These are phyloP conservation scores for Myrmecobius fasciatus DNA, from an alignment of 2,113 vertebrate species.

Conservation along the genomic window DNA sequence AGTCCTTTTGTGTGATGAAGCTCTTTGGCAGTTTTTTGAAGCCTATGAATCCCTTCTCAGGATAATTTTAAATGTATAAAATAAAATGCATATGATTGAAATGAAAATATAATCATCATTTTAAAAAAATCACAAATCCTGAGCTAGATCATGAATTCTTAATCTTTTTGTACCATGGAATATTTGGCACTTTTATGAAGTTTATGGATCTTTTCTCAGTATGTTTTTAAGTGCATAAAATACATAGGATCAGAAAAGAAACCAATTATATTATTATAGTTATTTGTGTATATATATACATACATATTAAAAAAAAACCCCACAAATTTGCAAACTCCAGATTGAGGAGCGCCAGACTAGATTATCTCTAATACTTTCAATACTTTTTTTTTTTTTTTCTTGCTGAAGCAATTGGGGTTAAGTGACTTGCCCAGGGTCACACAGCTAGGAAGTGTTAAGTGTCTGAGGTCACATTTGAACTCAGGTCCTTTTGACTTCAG, in stretches of 20 bases:
- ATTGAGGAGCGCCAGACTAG: background rate
- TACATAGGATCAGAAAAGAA: background rate
- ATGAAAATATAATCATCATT: background rate
- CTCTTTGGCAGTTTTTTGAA: background rate
- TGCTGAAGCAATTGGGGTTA: too few species aligned
- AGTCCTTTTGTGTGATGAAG: background rate
- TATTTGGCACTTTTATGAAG: background rate
- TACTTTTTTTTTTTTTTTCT: too few species aligned
- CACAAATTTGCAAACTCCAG: background rate
- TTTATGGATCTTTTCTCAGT: background rate
- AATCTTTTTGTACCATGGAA: background rate
- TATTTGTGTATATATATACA: background rate
- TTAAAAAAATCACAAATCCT: background rate
- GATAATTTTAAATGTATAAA: background rate
- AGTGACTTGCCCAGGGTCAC: too few species aligned
- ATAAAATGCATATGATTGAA: background rate
- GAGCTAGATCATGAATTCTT: background rate
- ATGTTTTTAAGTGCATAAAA: background rate
- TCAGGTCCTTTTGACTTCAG: too few species aligned
- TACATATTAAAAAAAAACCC: too few species aligned
- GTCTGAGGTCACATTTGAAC: too few species aligned
- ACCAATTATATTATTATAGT: background rate
- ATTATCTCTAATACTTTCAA: background rate
- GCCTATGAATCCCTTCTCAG: background rate
- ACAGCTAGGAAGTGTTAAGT: too few species aligned